Conservation (phyloP, 2,113 vertebrate species). For the Seriola dumerili region DNA sequence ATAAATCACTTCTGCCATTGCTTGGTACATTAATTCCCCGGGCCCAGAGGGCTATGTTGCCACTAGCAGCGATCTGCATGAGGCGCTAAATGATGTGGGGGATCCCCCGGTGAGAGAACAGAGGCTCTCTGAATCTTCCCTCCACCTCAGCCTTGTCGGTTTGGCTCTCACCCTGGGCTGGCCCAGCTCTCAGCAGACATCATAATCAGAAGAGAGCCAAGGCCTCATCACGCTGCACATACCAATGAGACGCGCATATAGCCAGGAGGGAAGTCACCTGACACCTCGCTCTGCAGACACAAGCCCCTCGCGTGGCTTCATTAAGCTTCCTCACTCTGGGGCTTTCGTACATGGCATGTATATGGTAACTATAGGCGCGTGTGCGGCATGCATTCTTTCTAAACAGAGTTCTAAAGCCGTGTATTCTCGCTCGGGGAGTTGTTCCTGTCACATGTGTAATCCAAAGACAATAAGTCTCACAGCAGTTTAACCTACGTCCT, state of each 20-base stretch:
- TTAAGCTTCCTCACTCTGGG: constrained; percentile 26
- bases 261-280: constrained; percentile 60
- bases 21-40: constrained; percentile 66
- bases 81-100: constrained; percentile 70
- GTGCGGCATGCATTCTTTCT: background rate
- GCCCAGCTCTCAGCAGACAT: constrained; percentile 60
- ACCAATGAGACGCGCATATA: constrained; percentile 61
- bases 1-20: constrained; percentile 68
- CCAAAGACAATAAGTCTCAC: constrained; percentile 22
- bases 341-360: background rate
- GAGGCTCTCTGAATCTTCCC: constrained; percentile 67
- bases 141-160: constrained; percentile 52
- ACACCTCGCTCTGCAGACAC: constrained; percentile 44
- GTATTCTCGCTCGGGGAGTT: background rate
- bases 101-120: constrained; percentile 67
- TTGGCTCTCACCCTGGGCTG: constrained; percentile 66
- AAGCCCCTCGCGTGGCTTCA: constrained; percentile 18
- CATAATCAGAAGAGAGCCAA: constrained; percentile 63
- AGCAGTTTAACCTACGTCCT: constrained; percentile 53
- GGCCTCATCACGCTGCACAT: constrained; percentile 49
- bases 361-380: background rate
- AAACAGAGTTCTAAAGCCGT: constrained; percentile 2
- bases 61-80: constrained; percentile 71
- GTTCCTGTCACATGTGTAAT: background rate
- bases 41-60: constrained; percentile 66